Percentiles rank a stretch among this genome's conserved stretches.
These are phyloP conservation scores for Strongylocentrotus purpuratus DNA, from an alignment of 35 echinoderm and acorn worm species.

Conservation along the genomic window DNA sequence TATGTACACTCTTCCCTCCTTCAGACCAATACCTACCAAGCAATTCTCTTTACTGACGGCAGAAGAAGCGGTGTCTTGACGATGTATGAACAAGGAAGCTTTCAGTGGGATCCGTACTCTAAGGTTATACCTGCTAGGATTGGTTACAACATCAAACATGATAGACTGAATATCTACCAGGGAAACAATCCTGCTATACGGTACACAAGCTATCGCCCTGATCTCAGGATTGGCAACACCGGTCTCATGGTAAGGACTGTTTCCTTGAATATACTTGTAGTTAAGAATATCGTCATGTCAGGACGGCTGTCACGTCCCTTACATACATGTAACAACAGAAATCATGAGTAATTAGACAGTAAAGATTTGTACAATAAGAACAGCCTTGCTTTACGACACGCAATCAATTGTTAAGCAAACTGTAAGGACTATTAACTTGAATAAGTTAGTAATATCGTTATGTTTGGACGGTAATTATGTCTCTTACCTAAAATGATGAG, in stretches of 20 bases:
- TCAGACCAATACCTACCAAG: neutral
- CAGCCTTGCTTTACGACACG: too few relatives aligned
- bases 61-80: neutral
- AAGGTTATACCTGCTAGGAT: neutral
- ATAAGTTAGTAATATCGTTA: too few relatives aligned
- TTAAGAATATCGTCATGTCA: too few relatives aligned
- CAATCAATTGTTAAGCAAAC: too few relatives aligned
- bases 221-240: neutral
- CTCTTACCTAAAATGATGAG: too few relatives aligned
- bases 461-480: too few relatives aligned
- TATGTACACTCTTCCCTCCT: neutral
- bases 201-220: neutral
- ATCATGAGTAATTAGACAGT: too few relatives aligned
- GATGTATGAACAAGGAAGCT: neutral
- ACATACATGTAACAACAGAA: too few relatives aligned
- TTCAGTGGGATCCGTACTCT: neutral
- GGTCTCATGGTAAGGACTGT: neutral
- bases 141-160: neutral
- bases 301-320: neutral
- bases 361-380: too few relatives aligned
- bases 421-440: too few relatives aligned
- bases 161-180: neutral
- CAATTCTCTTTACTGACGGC: neutral
- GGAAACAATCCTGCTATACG: neutral
- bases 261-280: neutral